Conservation (phyloP, 2,888 invertebrate genomes). For the Chymomyza procnemis region DNA sequence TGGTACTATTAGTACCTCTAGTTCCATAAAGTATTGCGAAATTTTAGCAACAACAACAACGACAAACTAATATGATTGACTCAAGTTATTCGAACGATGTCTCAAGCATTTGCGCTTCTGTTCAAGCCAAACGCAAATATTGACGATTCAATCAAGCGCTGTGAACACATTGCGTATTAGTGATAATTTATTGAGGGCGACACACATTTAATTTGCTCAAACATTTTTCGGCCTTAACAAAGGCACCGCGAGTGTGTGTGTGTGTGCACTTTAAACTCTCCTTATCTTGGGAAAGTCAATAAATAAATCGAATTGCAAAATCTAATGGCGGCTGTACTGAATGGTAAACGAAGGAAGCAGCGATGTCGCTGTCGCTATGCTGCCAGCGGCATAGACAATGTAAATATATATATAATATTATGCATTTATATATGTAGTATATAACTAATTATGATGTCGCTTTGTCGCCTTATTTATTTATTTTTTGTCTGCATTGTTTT, state of each 20-base stretch:
- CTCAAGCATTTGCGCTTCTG: constrained; percentile 32
- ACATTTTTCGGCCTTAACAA: background rate
- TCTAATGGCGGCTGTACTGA: constrained; percentile 37
- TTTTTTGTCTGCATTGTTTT: too few species aligned
- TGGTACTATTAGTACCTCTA: background rate
- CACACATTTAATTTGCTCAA: constrained; percentile 51
- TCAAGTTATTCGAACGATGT: constrained; percentile 7
- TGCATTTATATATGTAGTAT: constrained; percentile 10
- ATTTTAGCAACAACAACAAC: background rate
- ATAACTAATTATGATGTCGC: constrained; percentile 42
- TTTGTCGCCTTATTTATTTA: constrained; percentile 32
- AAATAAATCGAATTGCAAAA: constrained; percentile 38
- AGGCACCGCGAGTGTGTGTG: background rate
- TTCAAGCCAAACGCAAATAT: constrained; percentile 60
- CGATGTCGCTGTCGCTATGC: background rate
- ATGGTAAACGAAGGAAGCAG: constrained; percentile 12
- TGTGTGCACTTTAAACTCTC: background rate
- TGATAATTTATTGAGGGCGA: constrained; percentile 69
- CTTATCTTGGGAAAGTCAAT: constrained; percentile 1
- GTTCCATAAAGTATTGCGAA: background rate
- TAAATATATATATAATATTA: constrained; percentile 28
- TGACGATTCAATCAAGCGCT: constrained; percentile 64
- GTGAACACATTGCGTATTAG: constrained; percentile 64
- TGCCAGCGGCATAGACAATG: background rate
- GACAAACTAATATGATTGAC: background rate